These are phyloP conservation scores for Catharus fuscescens DNA, from an alignment of 2,113 vertebrate species.

Conservation along the genomic window DNA sequence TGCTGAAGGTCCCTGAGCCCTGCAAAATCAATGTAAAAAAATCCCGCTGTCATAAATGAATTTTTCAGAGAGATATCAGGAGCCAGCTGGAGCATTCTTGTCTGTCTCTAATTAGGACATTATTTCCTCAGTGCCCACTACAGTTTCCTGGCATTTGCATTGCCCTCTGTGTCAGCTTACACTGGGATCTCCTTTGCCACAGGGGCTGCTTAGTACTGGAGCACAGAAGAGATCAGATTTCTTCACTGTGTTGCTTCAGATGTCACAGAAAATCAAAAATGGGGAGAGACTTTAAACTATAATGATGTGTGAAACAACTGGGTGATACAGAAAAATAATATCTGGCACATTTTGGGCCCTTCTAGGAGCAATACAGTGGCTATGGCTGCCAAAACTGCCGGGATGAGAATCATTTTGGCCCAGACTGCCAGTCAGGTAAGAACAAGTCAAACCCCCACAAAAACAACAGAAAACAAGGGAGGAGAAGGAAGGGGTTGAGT, in stretches of 20 bases:
- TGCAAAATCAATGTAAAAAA: neutral
- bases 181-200: neutral
- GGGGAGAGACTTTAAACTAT: neutral
- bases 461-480: neutral
- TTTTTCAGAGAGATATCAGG: neutral
- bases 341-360: neutral
- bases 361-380: conserved; percentile 86
- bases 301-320: neutral
- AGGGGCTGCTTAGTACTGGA: neutral
- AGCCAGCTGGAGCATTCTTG: neutral
- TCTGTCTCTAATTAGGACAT: neutral
- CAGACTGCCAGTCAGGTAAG: conserved; percentile 86
- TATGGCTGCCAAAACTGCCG: conserved; percentile 87
- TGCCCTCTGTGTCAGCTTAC: neutral
- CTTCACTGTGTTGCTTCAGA: neutral
- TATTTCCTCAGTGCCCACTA: neutral
- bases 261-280: neutral
- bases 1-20: neutral
- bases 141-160: neutral
- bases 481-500: neutral
- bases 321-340: neutral
- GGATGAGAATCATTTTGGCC: conserved; percentile 78
- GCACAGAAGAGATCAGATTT: neutral
- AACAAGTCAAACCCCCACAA: neutral
- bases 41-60: neutral